A percentile compares a stretch with the other conserved stretches of the same genome.
Evolutionary conservation across 2,797 vertebrate genomes (phyloP).

Genomic region (Intellagama lesueurii): DNA sequence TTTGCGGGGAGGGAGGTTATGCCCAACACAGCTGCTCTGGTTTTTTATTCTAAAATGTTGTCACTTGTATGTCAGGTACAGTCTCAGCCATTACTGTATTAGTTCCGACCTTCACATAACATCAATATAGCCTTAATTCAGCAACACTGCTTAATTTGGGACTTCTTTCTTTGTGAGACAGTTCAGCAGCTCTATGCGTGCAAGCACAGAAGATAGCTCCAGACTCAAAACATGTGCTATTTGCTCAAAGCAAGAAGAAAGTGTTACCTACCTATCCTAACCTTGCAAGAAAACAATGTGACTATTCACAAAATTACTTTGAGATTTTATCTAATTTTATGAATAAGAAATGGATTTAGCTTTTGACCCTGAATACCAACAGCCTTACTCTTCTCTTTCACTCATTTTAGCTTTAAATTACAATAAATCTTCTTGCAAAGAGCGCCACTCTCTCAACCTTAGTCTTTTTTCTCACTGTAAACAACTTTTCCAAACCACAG

Average conservation of each 20-base stretch:
- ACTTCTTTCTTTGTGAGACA: not conserved
- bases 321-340: not conserved
- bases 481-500: conserved; percentile 72
- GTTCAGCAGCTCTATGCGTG: not conserved
- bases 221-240: fast-evolving
- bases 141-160: conserved; percentile 5
- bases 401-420: conserved; percentile 20
- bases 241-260: not conserved
- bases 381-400: not conserved
- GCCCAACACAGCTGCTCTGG: too few species aligned
- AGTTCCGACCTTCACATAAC: not conserved
- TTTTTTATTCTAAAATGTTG: conserved; percentile 1
- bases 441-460: conserved; percentile 59
- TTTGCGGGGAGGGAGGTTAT: too few species aligned
- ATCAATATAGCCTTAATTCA: not conserved
- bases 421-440: conserved; percentile 48
- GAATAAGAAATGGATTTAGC: not conserved
- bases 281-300: not conserved
- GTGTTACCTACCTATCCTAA: not conserved
- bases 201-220: not conserved
- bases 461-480: conserved; percentile 69
- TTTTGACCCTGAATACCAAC: not conserved
- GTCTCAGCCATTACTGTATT: not conserved
- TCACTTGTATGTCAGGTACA: conserved; percentile 36
- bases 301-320: not conserved